These are phyloP conservation scores for Brachionus rotundiformis DNA, from an alignment of 1,140 invertebrate genomes.

Conservation along the genomic window DNA sequence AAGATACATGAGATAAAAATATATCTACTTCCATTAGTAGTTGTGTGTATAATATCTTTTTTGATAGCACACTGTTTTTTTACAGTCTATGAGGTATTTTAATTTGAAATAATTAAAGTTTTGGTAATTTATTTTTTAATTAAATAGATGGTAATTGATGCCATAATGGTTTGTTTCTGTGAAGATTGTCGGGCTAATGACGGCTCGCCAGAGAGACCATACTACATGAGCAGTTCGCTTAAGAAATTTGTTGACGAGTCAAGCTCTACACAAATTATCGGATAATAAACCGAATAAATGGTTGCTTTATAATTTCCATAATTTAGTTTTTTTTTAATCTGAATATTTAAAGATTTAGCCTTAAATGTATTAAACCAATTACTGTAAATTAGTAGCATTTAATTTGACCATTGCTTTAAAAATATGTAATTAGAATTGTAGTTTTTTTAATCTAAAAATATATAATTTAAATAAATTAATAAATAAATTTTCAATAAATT, in stretches of 20 bases:
- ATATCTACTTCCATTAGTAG: slow-evolving; percentile 66
- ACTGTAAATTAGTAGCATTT: not conserved
- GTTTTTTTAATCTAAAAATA: not conserved
- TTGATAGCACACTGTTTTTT: slow-evolving; percentile 85
- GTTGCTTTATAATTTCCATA: slow-evolving; percentile 7
- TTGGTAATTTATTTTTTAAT: slow-evolving; percentile 57
- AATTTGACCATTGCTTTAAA: not conserved
- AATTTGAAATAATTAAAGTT: not conserved
- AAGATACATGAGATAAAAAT: slow-evolving; percentile 67
- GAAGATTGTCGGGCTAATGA: slow-evolving; percentile 93
- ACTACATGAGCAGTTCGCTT: slow-evolving; percentile 86
- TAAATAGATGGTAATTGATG: slow-evolving; percentile 87
- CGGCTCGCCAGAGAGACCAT: slow-evolving; percentile 83
- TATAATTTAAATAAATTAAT: slow-evolving; percentile 4
- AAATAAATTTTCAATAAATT: no score
- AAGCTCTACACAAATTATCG: slow-evolving; percentile 22
- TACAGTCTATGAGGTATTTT: slow-evolving; percentile 84
- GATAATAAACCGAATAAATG: not conserved
- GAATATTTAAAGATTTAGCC: slow-evolving; percentile 1
- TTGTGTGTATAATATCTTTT: slow-evolving; percentile 67
- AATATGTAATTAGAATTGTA: not conserved
- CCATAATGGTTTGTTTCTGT: slow-evolving; percentile 90
- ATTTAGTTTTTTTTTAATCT: slow-evolving; percentile 12
- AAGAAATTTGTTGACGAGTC: slow-evolving; percentile 57
- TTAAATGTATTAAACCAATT: not conserved